Percentiles rank a stretch among this genome's conserved stretches.
Evolutionary conservation across 2,113 vertebrate genomes (phyloP).

Genomic region (Alosa alosa): DNA sequence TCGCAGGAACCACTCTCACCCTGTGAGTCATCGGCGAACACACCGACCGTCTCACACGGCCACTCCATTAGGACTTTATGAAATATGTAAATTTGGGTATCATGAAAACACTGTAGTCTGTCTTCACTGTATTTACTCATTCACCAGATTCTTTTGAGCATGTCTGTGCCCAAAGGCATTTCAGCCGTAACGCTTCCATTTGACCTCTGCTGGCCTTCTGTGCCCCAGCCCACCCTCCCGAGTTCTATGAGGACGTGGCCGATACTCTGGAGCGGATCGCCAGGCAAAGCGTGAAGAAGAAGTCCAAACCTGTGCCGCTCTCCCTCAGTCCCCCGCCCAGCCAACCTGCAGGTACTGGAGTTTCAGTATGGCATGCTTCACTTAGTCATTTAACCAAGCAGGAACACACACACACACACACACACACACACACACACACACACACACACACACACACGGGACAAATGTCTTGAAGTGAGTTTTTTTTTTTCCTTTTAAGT

Average conservation of each 20-base stretch:
- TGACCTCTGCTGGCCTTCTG: neutral
- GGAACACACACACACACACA: neutral
- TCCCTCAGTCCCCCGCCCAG: neutral
- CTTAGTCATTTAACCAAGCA: neutral
- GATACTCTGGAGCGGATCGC: constrained; percentile 65
- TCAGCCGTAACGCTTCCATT: too few species aligned
- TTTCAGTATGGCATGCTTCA: neutral
- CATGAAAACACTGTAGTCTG: neutral
- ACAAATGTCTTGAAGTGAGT: neutral
- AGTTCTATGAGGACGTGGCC: constrained; percentile 68
- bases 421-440: neutral
- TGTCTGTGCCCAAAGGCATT: neutral
- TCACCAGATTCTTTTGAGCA: neutral
- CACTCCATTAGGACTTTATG: too few species aligned
- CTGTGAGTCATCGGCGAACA: constrained; percentile 48
- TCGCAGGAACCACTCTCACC: constrained; percentile 33
- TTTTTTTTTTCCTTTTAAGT: neutral
- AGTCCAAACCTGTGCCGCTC: neutral
- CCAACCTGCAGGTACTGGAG: neutral
- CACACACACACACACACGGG: constrained; percentile 12
- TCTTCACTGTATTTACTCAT: neutral
- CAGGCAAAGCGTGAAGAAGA: constrained; percentile 53
- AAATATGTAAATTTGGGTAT: too few species aligned
- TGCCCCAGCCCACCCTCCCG: constrained; percentile 56
- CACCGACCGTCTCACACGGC: neutral